Evolutionary conservation across 2,888 invertebrate genomes (phyloP).

Genomic region (Zygogramma bicolorata): DNA sequence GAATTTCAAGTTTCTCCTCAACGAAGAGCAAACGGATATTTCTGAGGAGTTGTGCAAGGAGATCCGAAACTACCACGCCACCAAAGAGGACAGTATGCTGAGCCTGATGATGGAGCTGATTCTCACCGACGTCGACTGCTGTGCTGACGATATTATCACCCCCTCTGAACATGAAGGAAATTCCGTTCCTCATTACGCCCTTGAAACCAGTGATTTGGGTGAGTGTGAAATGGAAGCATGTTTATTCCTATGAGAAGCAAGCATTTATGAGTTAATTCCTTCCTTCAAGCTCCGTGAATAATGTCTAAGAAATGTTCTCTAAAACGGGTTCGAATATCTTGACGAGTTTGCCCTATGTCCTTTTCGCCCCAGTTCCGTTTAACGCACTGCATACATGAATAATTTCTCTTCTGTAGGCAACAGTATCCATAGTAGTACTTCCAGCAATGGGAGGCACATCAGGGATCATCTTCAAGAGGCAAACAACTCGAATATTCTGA

Average conservation of each 20-base stretch:
- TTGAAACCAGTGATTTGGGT: constrained; percentile 50
- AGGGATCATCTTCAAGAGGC: constrained; percentile 33
- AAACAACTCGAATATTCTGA: constrained; percentile 44
- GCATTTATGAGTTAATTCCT: too few species aligned
- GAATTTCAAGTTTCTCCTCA: constrained; percentile 46
- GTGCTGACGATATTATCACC: constrained; percentile 43
- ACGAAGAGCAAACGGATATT: constrained; percentile 29
- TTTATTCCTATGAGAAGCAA: neutral
- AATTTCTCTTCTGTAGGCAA: constrained; percentile 31
- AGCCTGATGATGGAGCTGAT: constrained; percentile 56
- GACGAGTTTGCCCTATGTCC: too few species aligned
- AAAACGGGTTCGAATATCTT: too few species aligned
- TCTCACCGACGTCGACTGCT: constrained; percentile 48
- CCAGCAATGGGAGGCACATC: constrained; percentile 22
- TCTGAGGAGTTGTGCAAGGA: constrained; percentile 44
- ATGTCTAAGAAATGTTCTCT: too few species aligned
- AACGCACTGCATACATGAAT: neutral
- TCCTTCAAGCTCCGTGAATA: too few species aligned
- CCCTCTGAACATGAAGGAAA: constrained; percentile 21
- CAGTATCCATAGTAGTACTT: constrained; percentile 43
- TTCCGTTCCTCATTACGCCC: constrained; percentile 15
- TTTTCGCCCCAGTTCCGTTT: too few species aligned
- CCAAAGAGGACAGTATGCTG: constrained; percentile 53
- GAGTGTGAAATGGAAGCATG: neutral
- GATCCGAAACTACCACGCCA: constrained; percentile 50